These are phyloP conservation scores for Channa maculata DNA, from an alignment of 2,113 vertebrate species.

Conservation along the genomic window DNA sequence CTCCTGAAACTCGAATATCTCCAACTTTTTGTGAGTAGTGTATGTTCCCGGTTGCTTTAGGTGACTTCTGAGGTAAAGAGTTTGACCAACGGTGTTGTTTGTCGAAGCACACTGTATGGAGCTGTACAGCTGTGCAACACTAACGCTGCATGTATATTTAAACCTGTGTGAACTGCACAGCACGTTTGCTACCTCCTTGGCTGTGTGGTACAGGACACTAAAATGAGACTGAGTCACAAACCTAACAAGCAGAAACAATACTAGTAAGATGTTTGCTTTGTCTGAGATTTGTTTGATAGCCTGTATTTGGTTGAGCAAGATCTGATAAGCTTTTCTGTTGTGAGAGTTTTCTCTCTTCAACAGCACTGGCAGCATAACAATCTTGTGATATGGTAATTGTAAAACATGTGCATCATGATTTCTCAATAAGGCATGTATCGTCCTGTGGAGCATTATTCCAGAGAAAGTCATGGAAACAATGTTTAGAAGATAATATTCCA, in stretches of 20 bases:
- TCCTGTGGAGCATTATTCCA: background rate
- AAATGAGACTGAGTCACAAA: constrained; percentile 44
- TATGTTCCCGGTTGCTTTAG: background rate
- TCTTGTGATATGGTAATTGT: background rate
- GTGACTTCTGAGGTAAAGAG: background rate
- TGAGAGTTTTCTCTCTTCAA: constrained; percentile 3
- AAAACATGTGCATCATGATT: background rate
- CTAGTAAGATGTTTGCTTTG: background rate
- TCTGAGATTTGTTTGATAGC: constrained; percentile 9
- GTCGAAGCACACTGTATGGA: background rate
- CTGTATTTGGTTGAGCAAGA: background rate
- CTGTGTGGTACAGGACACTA: constrained; percentile 28
- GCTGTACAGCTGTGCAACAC: constrained; percentile 1
- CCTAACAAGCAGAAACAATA: constrained; percentile 24
- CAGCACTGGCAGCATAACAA: background rate
- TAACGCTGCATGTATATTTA: constrained; percentile 26
- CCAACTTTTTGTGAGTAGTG: too few species aligned
- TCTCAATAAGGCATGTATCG: background rate
- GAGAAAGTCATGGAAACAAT: background rate
- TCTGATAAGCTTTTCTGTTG: constrained; percentile 2
- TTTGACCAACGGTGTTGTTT: background rate
- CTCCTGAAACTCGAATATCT: too few species aligned
- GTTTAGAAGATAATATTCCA: background rate
- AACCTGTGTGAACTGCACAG: background rate
- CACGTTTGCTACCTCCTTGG: constrained; percentile 24